Evolutionary conservation across 2,797 vertebrate species (phyloP), one percentile per base, ranked within the genome.

Genomic region (Chelonia mydas): DNA sequence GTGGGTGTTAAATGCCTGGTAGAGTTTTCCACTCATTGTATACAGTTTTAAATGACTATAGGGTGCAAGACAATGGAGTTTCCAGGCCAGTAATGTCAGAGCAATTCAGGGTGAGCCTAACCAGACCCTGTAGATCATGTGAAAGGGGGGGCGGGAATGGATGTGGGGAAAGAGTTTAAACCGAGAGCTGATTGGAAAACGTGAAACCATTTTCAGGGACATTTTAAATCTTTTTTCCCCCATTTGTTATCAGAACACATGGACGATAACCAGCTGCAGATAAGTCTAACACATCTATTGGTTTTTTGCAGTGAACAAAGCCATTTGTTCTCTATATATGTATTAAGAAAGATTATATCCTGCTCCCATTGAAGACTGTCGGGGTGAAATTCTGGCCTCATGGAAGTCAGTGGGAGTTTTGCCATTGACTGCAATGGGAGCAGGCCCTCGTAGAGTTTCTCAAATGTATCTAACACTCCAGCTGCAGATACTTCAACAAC

Each of bases 1-100:
- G 61, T 21, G 33, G 17, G 61, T 37, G 33, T 68, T 88, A 90
- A 88, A 54, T 74, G 61, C 94, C 50, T 53, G 74, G 55, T 28
- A 49, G 45, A 4, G 31, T 90, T 93, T 88, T 76, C 87, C n/a
- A 76, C 90, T 93, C 78, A 47, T 74, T 82, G 25, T 74, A 50
- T 57, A 90, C 47, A 59, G 15, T 16, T 68, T n/a, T 68, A 68
- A n/a, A 84, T 5, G 55, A 19, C 61, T 57, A 81, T 53, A 81
- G 89, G 93, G 90, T 84, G 86, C 13, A 65, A 23, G 83, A 17
- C 53, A 12, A 74, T 11, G 11, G 25, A 47, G 25, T 31, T 17
- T 81, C 77, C 57, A 78, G 81, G 81, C 72, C 57, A 81, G 41
- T 87, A 37, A 86, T 88, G 84, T 65, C 77, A 92, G 96, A 89